A percentile compares a stretch with the other conserved stretches of the same genome.
Evolutionary conservation across 2,888 invertebrate species (phyloP).

Genomic region (Drosophila subquinaria): DNA sequence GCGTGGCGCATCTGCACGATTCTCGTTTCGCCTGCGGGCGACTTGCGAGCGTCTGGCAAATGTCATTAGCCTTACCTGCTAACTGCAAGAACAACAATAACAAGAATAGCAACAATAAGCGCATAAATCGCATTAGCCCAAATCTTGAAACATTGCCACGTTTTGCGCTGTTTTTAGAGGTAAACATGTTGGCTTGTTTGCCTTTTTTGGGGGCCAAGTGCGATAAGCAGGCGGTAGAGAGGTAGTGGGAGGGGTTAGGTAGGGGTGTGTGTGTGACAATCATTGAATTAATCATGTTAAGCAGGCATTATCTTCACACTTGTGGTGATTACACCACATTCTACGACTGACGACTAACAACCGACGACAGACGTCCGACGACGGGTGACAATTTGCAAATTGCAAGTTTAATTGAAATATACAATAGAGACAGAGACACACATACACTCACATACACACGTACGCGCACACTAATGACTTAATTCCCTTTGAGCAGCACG

Average conservation of each 20-base stretch:
- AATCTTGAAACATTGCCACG: conserved; percentile 60
- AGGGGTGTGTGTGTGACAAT: conserved; percentile 5
- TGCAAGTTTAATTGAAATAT: conserved; percentile 75
- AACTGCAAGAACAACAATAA: conserved; percentile 7
- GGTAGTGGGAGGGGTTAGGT: neutral
- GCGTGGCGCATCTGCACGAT: conserved; percentile 60
- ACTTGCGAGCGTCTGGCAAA: conserved; percentile 50
- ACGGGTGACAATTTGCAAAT: conserved; percentile 76
- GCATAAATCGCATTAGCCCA: conserved; percentile 75
- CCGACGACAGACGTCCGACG: conserved; percentile 12
- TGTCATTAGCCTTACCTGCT: conserved; percentile 76
- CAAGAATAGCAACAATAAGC: conserved; percentile 20
- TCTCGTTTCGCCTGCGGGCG: conserved; percentile 39
- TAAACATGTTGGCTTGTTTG: conserved; percentile 27
- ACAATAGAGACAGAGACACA: conserved; percentile 16
- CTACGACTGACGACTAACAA: neutral
- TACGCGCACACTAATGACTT: conserved; percentile 64
- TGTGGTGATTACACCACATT: conserved; percentile 48
- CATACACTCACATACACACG: conserved; percentile 3
- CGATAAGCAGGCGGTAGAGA: conserved; percentile 12
- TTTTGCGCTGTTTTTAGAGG: conserved; percentile 25
- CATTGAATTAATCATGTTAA: conserved; percentile 72
- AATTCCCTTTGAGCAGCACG: conserved; percentile 74
- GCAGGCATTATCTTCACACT: conserved; percentile 75
- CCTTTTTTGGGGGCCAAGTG: conserved; percentile 47